Evolutionary conservation across 2,113 vertebrate species (phyloP).

Genomic region (Perca schrenkii): DNA sequence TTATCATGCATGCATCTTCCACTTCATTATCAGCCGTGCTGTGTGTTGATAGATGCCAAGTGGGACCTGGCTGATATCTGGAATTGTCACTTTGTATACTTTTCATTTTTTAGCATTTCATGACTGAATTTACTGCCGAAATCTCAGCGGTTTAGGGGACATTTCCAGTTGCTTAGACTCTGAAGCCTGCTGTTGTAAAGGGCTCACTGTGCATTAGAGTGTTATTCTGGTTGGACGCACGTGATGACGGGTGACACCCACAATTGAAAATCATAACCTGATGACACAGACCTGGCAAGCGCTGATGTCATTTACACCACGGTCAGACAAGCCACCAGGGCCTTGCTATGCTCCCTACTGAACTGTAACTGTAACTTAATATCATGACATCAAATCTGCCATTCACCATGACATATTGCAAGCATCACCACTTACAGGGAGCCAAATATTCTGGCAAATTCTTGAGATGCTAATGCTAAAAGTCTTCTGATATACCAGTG

Average conservation of each 20-base stretch:
- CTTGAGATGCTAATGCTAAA: constrained; percentile 42
- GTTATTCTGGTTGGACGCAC: constrained; percentile 28
- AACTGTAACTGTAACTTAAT: constrained; percentile 56
- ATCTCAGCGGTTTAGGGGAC: background rate
- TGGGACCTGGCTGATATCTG: constrained; percentile 17
- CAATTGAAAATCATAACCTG: constrained; percentile 39
- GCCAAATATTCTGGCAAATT: constrained; percentile 46
- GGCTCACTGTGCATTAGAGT: constrained; percentile 22
- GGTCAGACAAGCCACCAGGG: constrained; percentile 22
- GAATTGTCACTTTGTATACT: constrained; percentile 24
- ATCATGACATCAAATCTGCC: constrained; percentile 47
- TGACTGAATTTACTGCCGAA: background rate
- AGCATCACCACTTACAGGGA: constrained; percentile 20
- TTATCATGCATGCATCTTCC: constrained; percentile 4
- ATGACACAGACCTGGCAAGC: constrained; percentile 56
- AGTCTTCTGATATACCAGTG: constrained; percentile 9
- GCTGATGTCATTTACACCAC: constrained; percentile 25
- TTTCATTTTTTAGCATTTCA: constrained; percentile 38
- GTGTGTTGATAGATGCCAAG: constrained; percentile 16
- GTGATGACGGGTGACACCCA: constrained; percentile 16
- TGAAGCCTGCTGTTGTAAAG: constrained; percentile 16
- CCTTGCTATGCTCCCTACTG: constrained; percentile 9
- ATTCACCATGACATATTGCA: constrained; percentile 5
- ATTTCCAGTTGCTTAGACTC: constrained; percentile 9
- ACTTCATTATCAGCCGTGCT: constrained; percentile 6